phyloP scores from a whole-genome alignment of 2,113 vertebrate genomes.

The Litocranius walleri region DNA sequence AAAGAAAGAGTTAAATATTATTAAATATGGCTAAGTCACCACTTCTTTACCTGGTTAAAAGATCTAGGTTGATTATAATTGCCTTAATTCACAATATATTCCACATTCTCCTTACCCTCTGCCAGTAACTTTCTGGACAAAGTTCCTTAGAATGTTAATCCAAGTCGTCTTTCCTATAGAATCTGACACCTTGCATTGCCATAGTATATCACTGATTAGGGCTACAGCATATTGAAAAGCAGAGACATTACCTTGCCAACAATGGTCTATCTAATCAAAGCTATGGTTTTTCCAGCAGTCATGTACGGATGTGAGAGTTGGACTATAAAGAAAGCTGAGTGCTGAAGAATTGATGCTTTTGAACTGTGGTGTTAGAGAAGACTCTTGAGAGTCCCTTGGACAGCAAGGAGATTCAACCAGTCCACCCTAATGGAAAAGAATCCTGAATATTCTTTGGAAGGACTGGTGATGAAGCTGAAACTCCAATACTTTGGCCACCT shows the following conservation, averaged over 20 bases:
- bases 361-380: background rate
- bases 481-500: background rate
- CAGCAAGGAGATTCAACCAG: background rate
- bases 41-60: background rate
- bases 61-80: background rate
- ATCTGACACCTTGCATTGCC: background rate
- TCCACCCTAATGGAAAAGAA: background rate
- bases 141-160: background rate
- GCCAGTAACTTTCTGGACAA: background rate
- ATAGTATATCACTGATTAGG: background rate
- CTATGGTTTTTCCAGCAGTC: background rate
- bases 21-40: background rate
- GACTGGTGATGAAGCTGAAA: background rate
- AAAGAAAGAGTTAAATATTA: background rate
- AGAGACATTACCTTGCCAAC: background rate
- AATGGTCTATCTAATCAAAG: background rate
- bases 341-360: background rate
- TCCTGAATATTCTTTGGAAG: background rate
- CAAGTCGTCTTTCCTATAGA: background rate
- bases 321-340: background rate
- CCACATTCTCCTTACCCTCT: background rate
- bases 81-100: background rate
- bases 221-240: background rate
- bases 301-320: no score
- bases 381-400: background rate